Percentiles rank a stretch among this genome's conserved stretches.
Evolutionary conservation across 1,140 invertebrate genomes (phyloP).

Genomic region (Drosophila seguyi): DNA sequence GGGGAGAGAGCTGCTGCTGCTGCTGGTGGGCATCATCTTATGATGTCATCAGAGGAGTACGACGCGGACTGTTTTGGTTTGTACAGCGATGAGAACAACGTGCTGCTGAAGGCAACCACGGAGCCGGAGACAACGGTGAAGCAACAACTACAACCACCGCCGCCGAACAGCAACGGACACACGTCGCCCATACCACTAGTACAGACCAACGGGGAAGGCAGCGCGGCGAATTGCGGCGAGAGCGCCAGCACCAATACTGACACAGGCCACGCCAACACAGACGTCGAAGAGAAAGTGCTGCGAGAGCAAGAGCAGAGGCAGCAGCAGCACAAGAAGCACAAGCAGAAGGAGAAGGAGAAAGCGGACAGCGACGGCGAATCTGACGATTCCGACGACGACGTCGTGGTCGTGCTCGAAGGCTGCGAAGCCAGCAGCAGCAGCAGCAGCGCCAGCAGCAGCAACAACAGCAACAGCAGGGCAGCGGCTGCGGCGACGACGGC

Average conservation of each 20-base stretch:
- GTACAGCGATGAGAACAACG: slow-evolving; percentile 92
- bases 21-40: slow-evolving; percentile 88
- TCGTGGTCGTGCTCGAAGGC: slow-evolving; percentile 76
- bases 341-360: slow-evolving; percentile 52
- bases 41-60: slow-evolving; percentile 98
- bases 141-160: slow-evolving; percentile 42
- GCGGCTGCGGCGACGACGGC: slow-evolving; percentile 28
- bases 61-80: slow-evolving; percentile 93
- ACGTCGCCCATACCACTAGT: slow-evolving; percentile 35
- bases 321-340: slow-evolving; percentile 25
- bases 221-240: slow-evolving; percentile 73
- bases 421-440: slow-evolving; percentile 52
- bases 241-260: slow-evolving; percentile 21
- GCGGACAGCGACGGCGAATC: slow-evolving; percentile 52
- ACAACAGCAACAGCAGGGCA: slow-evolving; percentile 40
- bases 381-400: slow-evolving; percentile 76
- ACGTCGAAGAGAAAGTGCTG: slow-evolving; percentile 20
- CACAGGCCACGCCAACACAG: slow-evolving; percentile 10
- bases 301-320: slow-evolving; percentile 25
- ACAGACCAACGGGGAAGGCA: slow-evolving; percentile 56
- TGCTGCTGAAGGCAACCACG: slow-evolving; percentile 90
- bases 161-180: slow-evolving; percentile 66
- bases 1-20: slow-evolving; percentile 61
- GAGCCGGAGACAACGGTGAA: slow-evolving; percentile 46
- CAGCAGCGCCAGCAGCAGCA: slow-evolving; percentile 21